Conservation (phyloP, 2,113 vertebrate genomes). For the Anser cygnoides region DNA sequence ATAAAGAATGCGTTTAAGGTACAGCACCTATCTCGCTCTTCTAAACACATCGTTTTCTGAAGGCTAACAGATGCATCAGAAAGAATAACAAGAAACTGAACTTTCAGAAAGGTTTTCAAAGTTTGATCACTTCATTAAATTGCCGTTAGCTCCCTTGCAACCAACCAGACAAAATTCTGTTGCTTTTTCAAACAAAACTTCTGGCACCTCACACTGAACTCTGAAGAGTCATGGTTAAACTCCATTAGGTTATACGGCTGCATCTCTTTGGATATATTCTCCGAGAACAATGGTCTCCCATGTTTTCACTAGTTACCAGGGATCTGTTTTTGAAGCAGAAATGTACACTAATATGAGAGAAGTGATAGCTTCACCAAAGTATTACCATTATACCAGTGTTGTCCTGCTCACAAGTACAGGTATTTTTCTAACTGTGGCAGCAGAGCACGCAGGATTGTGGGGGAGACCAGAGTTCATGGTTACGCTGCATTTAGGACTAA, state of each 20-base stretch:
- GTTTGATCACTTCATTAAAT: not conserved
- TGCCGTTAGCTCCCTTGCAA: not conserved
- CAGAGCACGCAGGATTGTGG: not conserved
- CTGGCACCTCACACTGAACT: not conserved
- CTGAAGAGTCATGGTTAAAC: not conserved
- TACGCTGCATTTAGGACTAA: not conserved
- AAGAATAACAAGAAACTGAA: not conserved
- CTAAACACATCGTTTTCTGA: conserved; percentile 12
- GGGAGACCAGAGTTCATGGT: not conserved
- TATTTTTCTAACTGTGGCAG: not conserved
- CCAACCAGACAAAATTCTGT: not conserved
- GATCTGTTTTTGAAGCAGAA: not conserved
- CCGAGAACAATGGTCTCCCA: not conserved
- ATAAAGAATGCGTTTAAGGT: conserved; percentile 37
- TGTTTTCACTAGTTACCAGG: not conserved
- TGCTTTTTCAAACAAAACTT: not conserved
- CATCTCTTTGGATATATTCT: not conserved
- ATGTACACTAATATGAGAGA: not conserved
- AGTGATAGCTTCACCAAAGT: not conserved
- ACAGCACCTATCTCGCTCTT: conserved; percentile 15
- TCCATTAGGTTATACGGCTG: not conserved
- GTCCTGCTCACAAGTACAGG: accelerated
- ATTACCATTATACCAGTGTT: not conserved
- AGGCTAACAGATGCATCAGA: conserved; percentile 25
- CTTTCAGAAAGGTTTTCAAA: not conserved